Evolutionary conservation across 1,140 invertebrate genomes (phyloP).

Genomic region (Dreissena rostriformis): DNA sequence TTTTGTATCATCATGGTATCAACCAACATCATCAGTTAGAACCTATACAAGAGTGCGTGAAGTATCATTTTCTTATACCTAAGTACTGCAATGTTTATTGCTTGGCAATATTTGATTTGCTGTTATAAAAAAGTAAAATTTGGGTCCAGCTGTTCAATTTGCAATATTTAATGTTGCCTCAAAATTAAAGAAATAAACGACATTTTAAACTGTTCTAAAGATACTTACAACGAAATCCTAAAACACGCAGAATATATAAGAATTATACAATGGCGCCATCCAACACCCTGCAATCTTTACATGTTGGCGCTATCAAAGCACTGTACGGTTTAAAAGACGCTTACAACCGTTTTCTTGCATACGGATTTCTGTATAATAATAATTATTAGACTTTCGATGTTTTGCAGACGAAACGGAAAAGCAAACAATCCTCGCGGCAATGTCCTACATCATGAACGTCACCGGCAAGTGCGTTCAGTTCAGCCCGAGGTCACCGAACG

Average conservation of each 20-base stretch:
- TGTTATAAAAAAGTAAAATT: not conserved
- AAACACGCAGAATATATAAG: not conserved
- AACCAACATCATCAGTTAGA: too few species aligned
- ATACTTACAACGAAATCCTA: not conserved
- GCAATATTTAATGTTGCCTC: too few species aligned
- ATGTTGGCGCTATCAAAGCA: not conserved
- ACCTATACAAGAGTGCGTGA: not conserved
- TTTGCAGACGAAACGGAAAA: slow-evolving; percentile 17
- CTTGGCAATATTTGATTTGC: not conserved
- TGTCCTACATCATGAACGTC: slow-evolving; percentile 1
- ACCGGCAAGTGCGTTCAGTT: slow-evolving; percentile 20
- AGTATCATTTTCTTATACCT: not conserved
- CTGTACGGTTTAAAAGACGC: not conserved
- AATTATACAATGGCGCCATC: not conserved
- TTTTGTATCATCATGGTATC: not conserved
- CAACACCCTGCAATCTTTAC: not conserved
- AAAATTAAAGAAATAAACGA: too few species aligned
- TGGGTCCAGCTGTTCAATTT: too few species aligned
- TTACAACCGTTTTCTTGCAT: not conserved
- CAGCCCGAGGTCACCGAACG: not conserved
- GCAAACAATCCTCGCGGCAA: not conserved
- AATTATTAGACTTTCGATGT: not conserved
- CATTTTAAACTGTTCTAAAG: not conserved
- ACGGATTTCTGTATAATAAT: not conserved
- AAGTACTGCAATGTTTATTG: not conserved